phyloP scores from a whole-genome alignment of 2,888 invertebrate genomes.

The Tetranychus piercei region DNA sequence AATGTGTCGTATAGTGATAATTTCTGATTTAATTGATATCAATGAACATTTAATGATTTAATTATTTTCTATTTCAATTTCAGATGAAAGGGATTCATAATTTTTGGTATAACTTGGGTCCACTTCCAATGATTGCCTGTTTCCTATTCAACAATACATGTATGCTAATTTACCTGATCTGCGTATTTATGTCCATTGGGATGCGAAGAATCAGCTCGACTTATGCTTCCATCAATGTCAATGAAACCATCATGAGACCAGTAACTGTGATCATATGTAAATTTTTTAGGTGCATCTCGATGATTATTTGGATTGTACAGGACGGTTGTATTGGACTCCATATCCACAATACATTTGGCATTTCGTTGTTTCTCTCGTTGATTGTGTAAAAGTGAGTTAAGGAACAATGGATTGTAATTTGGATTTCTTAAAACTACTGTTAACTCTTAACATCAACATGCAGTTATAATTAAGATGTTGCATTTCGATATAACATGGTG shows the following conservation, averaged over 20 bases:
- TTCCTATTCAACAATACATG: too few species aligned
- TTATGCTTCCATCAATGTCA: slow-evolving; percentile 35
- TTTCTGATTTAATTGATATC: too few species aligned
- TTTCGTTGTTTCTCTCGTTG: slow-evolving; percentile 37
- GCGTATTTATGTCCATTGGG: slow-evolving; percentile 35
- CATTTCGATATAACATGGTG: not conserved
- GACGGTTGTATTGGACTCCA: slow-evolving; percentile 35
- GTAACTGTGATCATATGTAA: slow-evolving; percentile 40
- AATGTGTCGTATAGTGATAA: too few species aligned
- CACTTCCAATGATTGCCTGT: too few species aligned
- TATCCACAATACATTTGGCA: slow-evolving; percentile 36
- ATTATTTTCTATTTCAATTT: too few species aligned
- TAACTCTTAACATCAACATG: not conserved
- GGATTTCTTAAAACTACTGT: not conserved
- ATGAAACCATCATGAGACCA: slow-evolving; percentile 42
- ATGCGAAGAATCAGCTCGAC: slow-evolving; percentile 32
- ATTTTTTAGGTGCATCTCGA: slow-evolving; percentile 34
- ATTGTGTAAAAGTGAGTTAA: slow-evolving; percentile 31
- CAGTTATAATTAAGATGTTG: not conserved
- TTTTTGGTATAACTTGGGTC: too few species aligned
- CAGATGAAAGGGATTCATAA: too few species aligned
- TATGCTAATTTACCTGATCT: slow-evolving; percentile 35
- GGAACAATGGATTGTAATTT: not conserved
- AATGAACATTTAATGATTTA: too few species aligned
- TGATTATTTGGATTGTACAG: slow-evolving; percentile 35